Evolutionary conservation across 2,113 vertebrate species (phyloP), one percentile per base, ranked within the genome.

Genomic region (Chaetorhynchus papuensis): DNA sequence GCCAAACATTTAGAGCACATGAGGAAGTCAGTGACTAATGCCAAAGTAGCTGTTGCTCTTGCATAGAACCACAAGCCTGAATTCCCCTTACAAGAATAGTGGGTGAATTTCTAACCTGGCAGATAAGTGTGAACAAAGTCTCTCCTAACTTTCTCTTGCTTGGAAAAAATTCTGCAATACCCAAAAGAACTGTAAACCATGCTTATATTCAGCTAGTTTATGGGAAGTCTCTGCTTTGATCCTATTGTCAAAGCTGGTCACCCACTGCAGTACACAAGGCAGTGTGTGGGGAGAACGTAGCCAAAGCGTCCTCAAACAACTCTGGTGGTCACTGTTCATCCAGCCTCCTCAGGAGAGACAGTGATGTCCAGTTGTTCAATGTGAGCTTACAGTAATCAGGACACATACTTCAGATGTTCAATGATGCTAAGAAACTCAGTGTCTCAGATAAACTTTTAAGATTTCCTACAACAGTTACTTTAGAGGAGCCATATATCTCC

Each of bases 11-110:
- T 35, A 50, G 16, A 95, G 57, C 54, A 74, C 79, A 68, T 37
- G 47, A 83, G 56, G 56, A 92, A 92, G 75, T 12, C 35, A 84
- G 60, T 90, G 69, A 71, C 81, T 68, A 50, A 89, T 61, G 87
- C 75, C 75, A 91, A 91, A 85, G 66, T 65, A 84, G 66, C 42
- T 90, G 57, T 31, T 90, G 53, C 66, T 91, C 64, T 79, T 65
- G 54, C 78, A 69, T 0, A 83, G 70, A 72, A 41, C 31, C 52
- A 39, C 26, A 82, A 83, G 82, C 24, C 61, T 85, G 27, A 89
- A 80, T 59, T 91, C 59, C 27, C 59, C 88, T 90, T 83, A 66
- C 20, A 47, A 77, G 70, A 35, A 39, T 27, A 90, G 45, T 9
- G 33, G 39, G 49, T 65, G 57, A 91, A 93, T 71, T 35, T 79